Conservation (phyloP, 2,888 invertebrate species). For the Tipula confusa region DNA sequence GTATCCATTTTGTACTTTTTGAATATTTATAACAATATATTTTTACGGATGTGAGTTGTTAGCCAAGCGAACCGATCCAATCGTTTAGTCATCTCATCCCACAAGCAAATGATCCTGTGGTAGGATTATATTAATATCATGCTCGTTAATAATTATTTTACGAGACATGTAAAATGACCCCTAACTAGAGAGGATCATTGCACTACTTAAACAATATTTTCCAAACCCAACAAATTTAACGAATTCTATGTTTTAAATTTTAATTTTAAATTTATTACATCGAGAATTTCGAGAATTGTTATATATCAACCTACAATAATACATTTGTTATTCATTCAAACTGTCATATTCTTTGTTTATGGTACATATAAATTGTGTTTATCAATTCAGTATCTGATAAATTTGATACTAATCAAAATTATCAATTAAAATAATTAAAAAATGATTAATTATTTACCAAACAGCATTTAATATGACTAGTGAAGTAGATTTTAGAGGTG, state of each 20-base stretch:
- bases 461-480: background rate
- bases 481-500: conserved; percentile 29
- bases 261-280: background rate
- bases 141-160: too few species aligned
- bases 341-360: background rate
- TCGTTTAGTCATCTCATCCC: too few species aligned
- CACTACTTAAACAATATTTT: too few species aligned
- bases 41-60: too few species aligned
- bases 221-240: too few species aligned
- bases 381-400: background rate
- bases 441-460: background rate
- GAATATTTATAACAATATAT: too few species aligned
- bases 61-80: too few species aligned
- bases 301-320: background rate
- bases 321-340: background rate
- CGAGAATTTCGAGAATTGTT: background rate
- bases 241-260: background rate
- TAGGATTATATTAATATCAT: too few species aligned
- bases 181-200: too few species aligned
- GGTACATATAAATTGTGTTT: background rate
- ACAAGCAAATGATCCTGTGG: too few species aligned
- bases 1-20: too few species aligned
- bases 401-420: background rate
- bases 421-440: background rate
- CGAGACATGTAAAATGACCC: too few species aligned